Percentiles rank a stretch among this genome's conserved stretches.
Conservation (phyloP, 2,888 invertebrate genomes). For the Chrysomela aeneicollis region DNA sequence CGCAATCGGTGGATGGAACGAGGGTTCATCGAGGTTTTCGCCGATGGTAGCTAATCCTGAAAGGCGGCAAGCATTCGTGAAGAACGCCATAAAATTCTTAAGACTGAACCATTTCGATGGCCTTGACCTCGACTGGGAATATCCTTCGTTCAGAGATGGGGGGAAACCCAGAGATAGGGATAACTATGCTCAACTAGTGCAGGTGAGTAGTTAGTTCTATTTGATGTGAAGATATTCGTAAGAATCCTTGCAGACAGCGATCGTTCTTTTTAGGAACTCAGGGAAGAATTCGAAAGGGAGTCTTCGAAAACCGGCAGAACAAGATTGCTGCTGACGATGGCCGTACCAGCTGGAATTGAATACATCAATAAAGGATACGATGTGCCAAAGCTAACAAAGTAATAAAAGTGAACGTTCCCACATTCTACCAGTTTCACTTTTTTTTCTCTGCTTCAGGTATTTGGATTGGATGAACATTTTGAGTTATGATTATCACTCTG, state of each 20-base stretch:
- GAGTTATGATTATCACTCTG: conserved; percentile 92
- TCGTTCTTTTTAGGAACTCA: conserved; percentile 69
- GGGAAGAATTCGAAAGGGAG: conserved; percentile 89
- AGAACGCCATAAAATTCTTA: conserved; percentile 84
- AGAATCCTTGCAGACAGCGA: too few relatives aligned
- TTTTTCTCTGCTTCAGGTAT: conserved; percentile 65
- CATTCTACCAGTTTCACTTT: not conserved
- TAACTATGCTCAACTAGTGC: conserved; percentile 87
- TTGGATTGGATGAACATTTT: conserved; percentile 92
- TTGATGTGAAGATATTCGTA: conserved; percentile 3
- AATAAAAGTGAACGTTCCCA: conserved; percentile 49
- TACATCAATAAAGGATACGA: conserved; percentile 95
- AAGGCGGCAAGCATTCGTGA: conserved; percentile 81
- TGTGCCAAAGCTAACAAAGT: conserved; percentile 84
- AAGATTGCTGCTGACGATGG: conserved; percentile 86
- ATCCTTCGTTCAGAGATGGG: conserved; percentile 83
- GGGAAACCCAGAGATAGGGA: conserved; percentile 82
- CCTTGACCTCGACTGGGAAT: conserved; percentile 92
- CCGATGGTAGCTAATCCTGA: conserved; percentile 85
- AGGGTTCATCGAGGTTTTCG: conserved; percentile 87
- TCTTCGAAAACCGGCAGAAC: conserved; percentile 83
- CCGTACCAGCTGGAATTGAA: conserved; percentile 92
- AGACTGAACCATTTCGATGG: conserved; percentile 94
- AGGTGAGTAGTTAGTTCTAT: conserved; percentile 61
- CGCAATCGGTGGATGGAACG: conserved; percentile 95